phyloP scores from a whole-genome alignment of 2,888 invertebrate genomes.

The Eupithecia subfuscata region DNA sequence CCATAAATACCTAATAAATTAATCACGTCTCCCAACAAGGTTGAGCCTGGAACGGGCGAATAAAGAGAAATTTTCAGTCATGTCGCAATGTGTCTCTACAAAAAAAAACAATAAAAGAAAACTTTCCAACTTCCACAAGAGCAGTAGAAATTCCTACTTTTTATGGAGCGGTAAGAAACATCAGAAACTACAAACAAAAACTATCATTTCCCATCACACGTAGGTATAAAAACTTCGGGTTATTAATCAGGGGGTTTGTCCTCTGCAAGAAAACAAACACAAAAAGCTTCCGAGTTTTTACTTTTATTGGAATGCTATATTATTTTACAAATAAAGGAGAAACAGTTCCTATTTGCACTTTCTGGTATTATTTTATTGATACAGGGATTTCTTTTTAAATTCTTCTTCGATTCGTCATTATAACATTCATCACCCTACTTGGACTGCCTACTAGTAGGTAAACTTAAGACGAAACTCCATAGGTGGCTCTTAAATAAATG shows the following conservation, averaged over 20 bases:
- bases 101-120: neutral
- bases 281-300: slow-evolving; percentile 33
- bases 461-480: too few relatives aligned
- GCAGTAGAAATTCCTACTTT: slow-evolving; percentile 16
- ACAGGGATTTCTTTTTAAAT: neutral
- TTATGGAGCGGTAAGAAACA: slow-evolving; percentile 23
- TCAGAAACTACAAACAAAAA: slow-evolving; percentile 33
- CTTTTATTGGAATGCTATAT: neutral
- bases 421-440: neutral
- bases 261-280: slow-evolving; percentile 48
- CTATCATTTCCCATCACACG: slow-evolving; percentile 37
- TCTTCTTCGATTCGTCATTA: neutral
- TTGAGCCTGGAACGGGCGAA: neutral
- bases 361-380: neutral
- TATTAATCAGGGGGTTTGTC: slow-evolving; percentile 53
- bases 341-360: neutral
- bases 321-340: neutral
- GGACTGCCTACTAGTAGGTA: too few relatives aligned
- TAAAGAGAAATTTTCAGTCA: neutral
- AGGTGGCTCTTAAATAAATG: too few relatives aligned
- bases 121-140: neutral
- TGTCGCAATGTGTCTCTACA: neutral
- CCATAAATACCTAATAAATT: neutral
- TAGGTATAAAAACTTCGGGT: slow-evolving; percentile 37
- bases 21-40: neutral